Conservation (phyloP, 1,140 invertebrate species). For the Leptinotarsa texana region DNA sequence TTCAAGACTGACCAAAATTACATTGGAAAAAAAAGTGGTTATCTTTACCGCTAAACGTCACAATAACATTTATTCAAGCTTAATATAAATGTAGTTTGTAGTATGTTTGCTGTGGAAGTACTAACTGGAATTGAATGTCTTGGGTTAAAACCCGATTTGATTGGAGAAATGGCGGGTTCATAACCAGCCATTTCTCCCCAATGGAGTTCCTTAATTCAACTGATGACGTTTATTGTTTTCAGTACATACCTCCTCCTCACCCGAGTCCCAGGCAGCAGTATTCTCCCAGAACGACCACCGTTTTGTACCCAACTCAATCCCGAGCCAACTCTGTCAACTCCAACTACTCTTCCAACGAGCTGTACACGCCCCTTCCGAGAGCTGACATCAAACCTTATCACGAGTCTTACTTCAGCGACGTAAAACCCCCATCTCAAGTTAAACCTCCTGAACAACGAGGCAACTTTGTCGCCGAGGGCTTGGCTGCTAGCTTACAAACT, state of each 20-base stretch:
- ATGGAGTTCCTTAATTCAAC: no score
- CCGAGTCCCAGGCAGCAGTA: conserved; percentile 42
- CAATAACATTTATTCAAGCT: no score
- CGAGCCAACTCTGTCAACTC: conserved; percentile 42
- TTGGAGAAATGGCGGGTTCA: no score
- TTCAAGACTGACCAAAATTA: no score
- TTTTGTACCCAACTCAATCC: conserved; percentile 48
- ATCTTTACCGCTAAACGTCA: no score
- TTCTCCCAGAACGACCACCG: conserved; percentile 52
- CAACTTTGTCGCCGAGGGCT: conserved; percentile 62
- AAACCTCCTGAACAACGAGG: conserved; percentile 60
- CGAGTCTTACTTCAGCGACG: conserved; percentile 71
- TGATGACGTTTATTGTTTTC: background rate
- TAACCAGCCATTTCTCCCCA: no score
- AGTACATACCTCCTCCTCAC: conserved; percentile 54
- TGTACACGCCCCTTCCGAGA: conserved; percentile 67
- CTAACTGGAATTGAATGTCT: no score
- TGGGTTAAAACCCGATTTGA: no score
- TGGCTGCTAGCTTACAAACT: conserved; percentile 81
- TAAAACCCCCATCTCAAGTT: conserved; percentile 59
- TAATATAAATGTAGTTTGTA: no score
- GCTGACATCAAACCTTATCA: conserved; percentile 75
- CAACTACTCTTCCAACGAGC: conserved; percentile 50
- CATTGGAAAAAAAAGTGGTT: no score
- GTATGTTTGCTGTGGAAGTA: no score